Evolutionary conservation across 2,113 vertebrate genomes (phyloP).

Genomic region (Caretta caretta): DNA sequence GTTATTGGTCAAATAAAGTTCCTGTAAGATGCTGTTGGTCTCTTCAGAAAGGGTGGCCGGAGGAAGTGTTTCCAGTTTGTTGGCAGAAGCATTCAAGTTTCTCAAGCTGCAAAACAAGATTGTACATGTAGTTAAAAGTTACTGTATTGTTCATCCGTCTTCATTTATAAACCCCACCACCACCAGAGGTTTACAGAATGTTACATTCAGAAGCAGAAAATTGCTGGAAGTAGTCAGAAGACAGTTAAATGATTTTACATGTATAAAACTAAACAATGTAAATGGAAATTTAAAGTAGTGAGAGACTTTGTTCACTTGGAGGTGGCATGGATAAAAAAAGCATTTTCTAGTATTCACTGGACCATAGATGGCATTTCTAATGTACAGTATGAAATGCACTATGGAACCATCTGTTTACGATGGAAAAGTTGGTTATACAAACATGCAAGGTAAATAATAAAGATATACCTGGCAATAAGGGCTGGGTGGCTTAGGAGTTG

Average conservation of each 20-base stretch:
- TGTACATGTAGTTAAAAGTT: conserved; percentile 9
- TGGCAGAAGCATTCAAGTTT: conserved; percentile 95
- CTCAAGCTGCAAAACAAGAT: conserved; percentile 85
- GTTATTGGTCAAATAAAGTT: conserved; percentile 97
- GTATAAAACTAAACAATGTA: too few species aligned
- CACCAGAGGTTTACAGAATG: not conserved
- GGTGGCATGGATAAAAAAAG: not conserved
- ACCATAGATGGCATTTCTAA: not conserved
- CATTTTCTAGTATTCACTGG: not conserved
- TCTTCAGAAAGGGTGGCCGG: conserved; percentile 94
- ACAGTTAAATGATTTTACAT: not conserved
- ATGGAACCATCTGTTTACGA: not conserved
- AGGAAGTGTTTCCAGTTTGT: conserved; percentile 95
- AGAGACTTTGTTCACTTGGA: not conserved
- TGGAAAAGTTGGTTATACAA: not conserved
- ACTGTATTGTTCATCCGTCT: not conserved
- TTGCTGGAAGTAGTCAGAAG: not conserved
- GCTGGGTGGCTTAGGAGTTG: not conserved
- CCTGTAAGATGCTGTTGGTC: conserved; percentile 92
- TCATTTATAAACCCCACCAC: not conserved
- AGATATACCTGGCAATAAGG: not conserved
- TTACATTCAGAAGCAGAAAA: conserved; percentile 10
- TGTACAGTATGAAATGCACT: not conserved
- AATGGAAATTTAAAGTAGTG: not conserved
- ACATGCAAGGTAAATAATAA: not conserved